A percentile compares a stretch with the other conserved stretches of the same genome.
Evolutionary conservation across 1,140 invertebrate genomes (phyloP).

Genomic region (Popillia japonica): DNA sequence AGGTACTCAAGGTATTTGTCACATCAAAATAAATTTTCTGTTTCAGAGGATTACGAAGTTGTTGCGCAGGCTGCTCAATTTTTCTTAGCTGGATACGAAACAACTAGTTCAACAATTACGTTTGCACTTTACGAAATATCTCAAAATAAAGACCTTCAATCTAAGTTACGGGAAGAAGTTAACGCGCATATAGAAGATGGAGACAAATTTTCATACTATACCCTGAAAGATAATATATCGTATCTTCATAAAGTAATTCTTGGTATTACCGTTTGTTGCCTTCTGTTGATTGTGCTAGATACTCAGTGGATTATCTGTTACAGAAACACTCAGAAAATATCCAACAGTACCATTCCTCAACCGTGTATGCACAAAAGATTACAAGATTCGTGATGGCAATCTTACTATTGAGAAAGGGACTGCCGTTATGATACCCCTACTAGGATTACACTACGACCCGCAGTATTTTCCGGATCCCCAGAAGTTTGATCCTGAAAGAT

Average conservation of each 20-base stretch:
- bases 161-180: conserved; percentile 61
- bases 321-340: conserved; percentile 38
- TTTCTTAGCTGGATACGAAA: conserved; percentile 65
- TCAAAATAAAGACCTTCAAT: conserved; percentile 60
- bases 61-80: conserved; percentile 62
- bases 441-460: conserved; percentile 8
- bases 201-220: neutral
- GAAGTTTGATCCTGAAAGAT: conserved; percentile 34
- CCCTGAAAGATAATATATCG: neutral
- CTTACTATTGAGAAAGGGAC: conserved; percentile 32
- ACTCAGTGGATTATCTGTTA: neutral
- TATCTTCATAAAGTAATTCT: conserved; percentile 59
- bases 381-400: neutral
- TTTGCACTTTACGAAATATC: conserved; percentile 63
- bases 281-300: neutral
- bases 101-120: conserved; percentile 59
- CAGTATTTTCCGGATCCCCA: conserved; percentile 25
- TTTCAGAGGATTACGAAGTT: conserved; percentile 44
- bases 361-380: neutral
- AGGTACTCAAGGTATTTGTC: neutral
- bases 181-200: conserved; percentile 33
- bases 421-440: neutral
- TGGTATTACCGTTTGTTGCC: conserved; percentile 39
- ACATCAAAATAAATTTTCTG: neutral
- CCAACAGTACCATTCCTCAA: conserved; percentile 8